Base-by-base conservation (phyloP, 1,140 invertebrate genomes). In the Parasteatoda tepidariorum region DNA sequence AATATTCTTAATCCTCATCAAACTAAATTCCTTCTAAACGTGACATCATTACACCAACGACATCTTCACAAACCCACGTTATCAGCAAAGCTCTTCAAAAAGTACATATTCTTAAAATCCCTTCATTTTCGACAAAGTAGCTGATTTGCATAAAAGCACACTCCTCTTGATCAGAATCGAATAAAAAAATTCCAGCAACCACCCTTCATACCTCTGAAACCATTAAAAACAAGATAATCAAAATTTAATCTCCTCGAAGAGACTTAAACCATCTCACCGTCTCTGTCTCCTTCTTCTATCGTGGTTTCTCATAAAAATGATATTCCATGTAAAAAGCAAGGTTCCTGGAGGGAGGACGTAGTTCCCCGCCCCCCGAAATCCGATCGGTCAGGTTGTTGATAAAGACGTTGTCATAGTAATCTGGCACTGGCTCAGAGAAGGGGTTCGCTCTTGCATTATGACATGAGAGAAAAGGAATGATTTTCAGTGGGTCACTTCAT, bases 401-500 rank as follows among this genome's bases (percentile, higher is more conserved):
- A 83, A 70, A 83, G 81, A 73, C 81, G 81, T 83, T 83, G 68
- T 67, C 81, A 83, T 83, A 67, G 70, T 30, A 74, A 83, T 74
- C 70, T 83, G 81, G 81, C 81, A 83, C 26, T n/a, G 34, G 61
- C 61, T 83, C 81, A 83, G 81, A 22, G n/a, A 15, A 24, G 76
- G 22, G 33, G 28, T 81, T 38, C 48, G 15, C 31, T 62, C 26
- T 55, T 67, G 62, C 78, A 59, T 71, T 11, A 82, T 54, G 55
- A 7, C n/a, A 38, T 18, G 59, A 76, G 9, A 71, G 66, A 24
- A 33, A 64, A 13, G 13, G 26, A 28, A 48, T 18, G 73, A 62
- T 41, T 33, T 73, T 15, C 26, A 66, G 28, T 26, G 22, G 55
- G 57, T 82, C 78, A 70, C 66, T 68, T 82, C 64, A 61, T 24